Conservation (phyloP, 2,113 vertebrate species). For the Glareola pratincola region DNA sequence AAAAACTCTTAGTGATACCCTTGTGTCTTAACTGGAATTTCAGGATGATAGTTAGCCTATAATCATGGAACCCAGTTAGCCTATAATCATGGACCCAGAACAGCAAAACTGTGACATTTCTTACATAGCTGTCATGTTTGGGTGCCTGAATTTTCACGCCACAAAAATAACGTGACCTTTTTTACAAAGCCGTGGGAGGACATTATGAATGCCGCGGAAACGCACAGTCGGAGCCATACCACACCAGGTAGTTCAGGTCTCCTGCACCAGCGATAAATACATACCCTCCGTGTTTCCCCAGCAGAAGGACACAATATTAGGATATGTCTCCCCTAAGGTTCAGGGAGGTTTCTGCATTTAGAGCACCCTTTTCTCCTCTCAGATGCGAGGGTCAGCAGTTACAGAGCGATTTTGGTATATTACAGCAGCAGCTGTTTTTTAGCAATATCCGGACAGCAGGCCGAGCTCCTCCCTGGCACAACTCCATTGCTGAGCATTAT, state of each 20-base stretch:
- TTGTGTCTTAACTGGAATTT: slow-evolving; percentile 16
- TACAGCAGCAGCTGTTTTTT: background rate
- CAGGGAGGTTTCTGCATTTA: background rate
- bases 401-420: background rate
- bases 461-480: background rate
- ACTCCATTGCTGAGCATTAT: background rate
- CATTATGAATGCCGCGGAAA: background rate
- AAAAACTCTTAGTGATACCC: background rate
- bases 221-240: background rate
- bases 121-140: background rate
- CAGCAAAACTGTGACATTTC: slow-evolving; percentile 32
- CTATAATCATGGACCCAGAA: background rate
- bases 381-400: background rate
- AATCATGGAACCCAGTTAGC: background rate
- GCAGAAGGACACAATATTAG: background rate
- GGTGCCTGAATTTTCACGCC: slow-evolving; percentile 6
- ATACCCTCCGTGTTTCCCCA: background rate
- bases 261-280: background rate
- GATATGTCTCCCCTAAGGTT: background rate
- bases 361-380: background rate
- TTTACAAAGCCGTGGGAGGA: background rate
- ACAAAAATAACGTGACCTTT: background rate
- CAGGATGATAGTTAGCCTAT: background rate
- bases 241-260: background rate
- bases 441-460: background rate